A percentile compares a stretch with the other conserved stretches of the same genome.
These are phyloP conservation scores for Eristalinus sepulchralis DNA, from an alignment of 2,888 invertebrate genomes.

Conservation along the genomic window DNA sequence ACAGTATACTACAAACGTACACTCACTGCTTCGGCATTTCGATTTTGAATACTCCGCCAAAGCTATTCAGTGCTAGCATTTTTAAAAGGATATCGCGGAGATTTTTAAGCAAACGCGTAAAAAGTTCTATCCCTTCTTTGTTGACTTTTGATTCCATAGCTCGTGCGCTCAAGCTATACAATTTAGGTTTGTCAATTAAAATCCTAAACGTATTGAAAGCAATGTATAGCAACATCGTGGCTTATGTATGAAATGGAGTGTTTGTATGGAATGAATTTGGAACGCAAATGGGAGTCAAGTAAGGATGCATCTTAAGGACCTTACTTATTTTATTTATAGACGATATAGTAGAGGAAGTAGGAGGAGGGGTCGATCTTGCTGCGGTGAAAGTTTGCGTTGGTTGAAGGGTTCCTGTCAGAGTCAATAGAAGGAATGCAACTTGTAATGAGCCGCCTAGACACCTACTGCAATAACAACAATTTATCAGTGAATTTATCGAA, in stretches of 20 bases:
- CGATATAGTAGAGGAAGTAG: neutral
- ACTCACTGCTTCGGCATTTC: no score
- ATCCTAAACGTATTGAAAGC: neutral
- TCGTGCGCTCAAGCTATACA: neutral
- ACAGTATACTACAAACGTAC: no score
- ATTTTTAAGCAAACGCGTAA: no score
- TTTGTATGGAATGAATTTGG: neutral
- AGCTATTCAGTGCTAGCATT: no score
- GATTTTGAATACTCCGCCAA: no score
- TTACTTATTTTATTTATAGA: neutral
- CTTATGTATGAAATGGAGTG: neutral
- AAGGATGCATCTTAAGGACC: neutral
- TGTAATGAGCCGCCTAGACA: no score
- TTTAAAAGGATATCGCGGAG: no score
- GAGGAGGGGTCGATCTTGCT: neutral
- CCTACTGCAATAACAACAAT: no score
- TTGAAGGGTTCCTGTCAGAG: neutral
- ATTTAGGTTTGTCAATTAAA: neutral
- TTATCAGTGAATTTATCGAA: neutral
- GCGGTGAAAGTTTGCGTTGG: neutral
- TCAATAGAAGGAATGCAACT: neutral
- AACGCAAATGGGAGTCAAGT: neutral
- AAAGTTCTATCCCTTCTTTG: no score
- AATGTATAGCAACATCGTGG: neutral
- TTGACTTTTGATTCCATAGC: no score